These are phyloP conservation scores for Branchellion lobata DNA, from an alignment of 2,888 invertebrate genomes.

Conservation along the genomic window DNA sequence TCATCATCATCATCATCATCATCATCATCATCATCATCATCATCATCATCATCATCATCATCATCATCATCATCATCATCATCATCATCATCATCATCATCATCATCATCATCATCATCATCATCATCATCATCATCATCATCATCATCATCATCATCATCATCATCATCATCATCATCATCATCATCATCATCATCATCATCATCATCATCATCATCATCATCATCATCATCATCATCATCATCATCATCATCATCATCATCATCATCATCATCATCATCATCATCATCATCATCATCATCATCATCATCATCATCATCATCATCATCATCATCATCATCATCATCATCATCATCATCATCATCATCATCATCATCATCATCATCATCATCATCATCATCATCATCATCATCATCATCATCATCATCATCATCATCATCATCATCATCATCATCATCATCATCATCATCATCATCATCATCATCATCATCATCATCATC, in stretches of 20 bases:
- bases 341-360: conserved; percentile 46
- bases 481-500: conserved; percentile 48
- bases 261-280: conserved; percentile 47
- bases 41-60: conserved; percentile 58
- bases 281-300: conserved; percentile 48
- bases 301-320: conserved; percentile 57
- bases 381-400: conserved; percentile 47
- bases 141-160: conserved; percentile 47
- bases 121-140: conserved; percentile 48
- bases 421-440: conserved; percentile 58
- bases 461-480: conserved; percentile 42
- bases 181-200: conserved; percentile 57
- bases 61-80: conserved; percentile 27
- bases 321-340: conserved; percentile 26
- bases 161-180: conserved; percentile 48
- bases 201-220: conserved; percentile 34
- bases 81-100: conserved; percentile 41
- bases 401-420: conserved; percentile 47
- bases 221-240: conserved; percentile 47
- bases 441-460: conserved; percentile 26
- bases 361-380: conserved; percentile 48
- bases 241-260: conserved; percentile 48
- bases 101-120: conserved; percentile 48
- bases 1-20: conserved; percentile 48
- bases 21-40: conserved; percentile 47